These are phyloP conservation scores for Epinotia demarniana DNA, from an alignment of 2,888 invertebrate species.

Conservation along the genomic window DNA sequence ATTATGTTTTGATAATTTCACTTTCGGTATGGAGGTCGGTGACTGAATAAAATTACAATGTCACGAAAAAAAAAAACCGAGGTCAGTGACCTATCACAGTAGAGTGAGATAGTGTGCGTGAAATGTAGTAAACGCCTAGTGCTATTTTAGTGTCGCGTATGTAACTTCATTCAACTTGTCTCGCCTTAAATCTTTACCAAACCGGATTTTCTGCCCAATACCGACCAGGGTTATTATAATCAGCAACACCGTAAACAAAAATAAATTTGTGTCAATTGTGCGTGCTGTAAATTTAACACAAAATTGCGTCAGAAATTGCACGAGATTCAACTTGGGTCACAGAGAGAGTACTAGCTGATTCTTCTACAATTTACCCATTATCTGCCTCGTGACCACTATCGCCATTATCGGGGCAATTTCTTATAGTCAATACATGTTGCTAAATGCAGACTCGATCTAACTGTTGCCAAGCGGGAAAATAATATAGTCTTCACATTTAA, in stretches of 20 bases:
- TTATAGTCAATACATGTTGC: slow-evolving; percentile 4
- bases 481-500: not conserved
- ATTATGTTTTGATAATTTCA: too few species aligned
- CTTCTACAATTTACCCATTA: slow-evolving; percentile 34
- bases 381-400: slow-evolving; percentile 36
- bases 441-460: not conserved
- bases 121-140: too few species aligned
- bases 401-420: slow-evolving; percentile 20
- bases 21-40: too few species aligned
- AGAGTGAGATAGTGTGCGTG: too few species aligned
- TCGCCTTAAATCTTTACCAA: slow-evolving; percentile 2
- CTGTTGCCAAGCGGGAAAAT: slow-evolving; percentile 33
- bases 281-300: slow-evolving; percentile 51
- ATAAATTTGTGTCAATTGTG: slow-evolving; percentile 38
- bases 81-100: too few species aligned
- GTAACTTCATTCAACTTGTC: too few species aligned
- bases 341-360: slow-evolving; percentile 26
- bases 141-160: too few species aligned
- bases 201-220: not conserved
- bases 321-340: slow-evolving; percentile 51
- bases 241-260: slow-evolving; percentile 6
- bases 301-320: slow-evolving; percentile 67
- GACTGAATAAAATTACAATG: too few species aligned
- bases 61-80: too few species aligned
- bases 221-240: slow-evolving; percentile 10